phyloP scores from a whole-genome alignment of 2,797 vertebrate genomes.

The Lacerta bilineata region DNA sequence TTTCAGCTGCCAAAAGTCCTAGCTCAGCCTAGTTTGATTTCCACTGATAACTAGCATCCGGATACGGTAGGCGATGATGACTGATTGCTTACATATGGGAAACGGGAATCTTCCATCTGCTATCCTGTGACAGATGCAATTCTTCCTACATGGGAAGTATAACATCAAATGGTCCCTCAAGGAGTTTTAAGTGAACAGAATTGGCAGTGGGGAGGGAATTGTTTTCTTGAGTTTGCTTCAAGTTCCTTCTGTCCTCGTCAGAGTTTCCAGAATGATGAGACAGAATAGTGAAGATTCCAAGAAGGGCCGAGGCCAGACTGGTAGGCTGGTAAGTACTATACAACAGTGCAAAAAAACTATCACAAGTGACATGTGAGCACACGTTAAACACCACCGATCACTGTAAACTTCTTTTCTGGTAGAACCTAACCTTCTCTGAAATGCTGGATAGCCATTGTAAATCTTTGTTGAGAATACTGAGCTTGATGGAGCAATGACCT shows the following conservation, averaged over 20 bases:
- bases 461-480: too few species aligned
- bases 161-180: conserved; percentile 26
- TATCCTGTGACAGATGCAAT: conserved; percentile 28
- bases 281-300: not conserved
- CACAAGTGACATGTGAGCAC: not conserved
- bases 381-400: not conserved
- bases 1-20: conserved; percentile 24
- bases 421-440: too few species aligned
- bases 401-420: not conserved
- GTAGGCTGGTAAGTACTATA: not conserved
- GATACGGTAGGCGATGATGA: conserved; percentile 20
- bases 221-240: conserved; percentile 11
- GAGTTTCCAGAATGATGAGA: not conserved
- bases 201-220: not conserved
- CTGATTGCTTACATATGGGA: conserved; percentile 34
- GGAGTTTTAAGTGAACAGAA: conserved; percentile 30
- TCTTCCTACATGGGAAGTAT: conserved; percentile 25
- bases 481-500: too few species aligned
- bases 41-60: not conserved
- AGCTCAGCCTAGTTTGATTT: not conserved
- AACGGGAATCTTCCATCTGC: conserved; percentile 32
- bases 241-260: not conserved
- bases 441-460: too few species aligned
- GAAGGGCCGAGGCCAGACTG: not conserved
- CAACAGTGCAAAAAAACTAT: not conserved